Base-by-base conservation (phyloP, 1,140 invertebrate genomes). In the Drosophila ironensis region DNA sequence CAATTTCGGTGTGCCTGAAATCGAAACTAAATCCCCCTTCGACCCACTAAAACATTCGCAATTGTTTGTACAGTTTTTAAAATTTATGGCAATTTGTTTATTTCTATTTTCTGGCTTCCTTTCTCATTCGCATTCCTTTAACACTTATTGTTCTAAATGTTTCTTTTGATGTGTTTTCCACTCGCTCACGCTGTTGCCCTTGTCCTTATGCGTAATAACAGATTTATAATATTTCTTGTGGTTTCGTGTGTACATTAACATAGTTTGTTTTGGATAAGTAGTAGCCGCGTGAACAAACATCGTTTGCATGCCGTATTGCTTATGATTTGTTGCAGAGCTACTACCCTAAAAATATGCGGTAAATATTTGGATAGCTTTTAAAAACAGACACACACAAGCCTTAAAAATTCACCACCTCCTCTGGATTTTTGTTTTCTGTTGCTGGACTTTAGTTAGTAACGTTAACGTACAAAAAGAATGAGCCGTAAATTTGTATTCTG, bases 101-200 rank as follows among this genome's bases (percentile, higher is more conserved):
- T 69, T 69, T 30, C 53, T 69, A 67, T 70, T 70, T 33, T 12
- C 24, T 78, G 63, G 61, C 50, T 57, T 72, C 69, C 56, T 16
- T 27, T 50, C n/a, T n/a, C n/a, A n/a, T n/a, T 45, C 16, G 48
- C 44, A 51, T 40, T 75, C 45, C 41, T 50, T 71, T 64, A 84
- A 84, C 64, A 84, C 76, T 84, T 84, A 84, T 84, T 84, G 78
- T 84, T 82, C 78, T 72, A 72, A 57, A 57, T 57, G 51, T 78
- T 61, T 67, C 60, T 63, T 63, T 70, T 71, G 57, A 57, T 67
- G 57, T 72, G 56, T 69, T 38, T 45, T 17, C 37, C 11, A 22
- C 24, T 35, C 7, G 16, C 38, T 40, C 41, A 19, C 28, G 4
- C 25, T 33, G 37, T 38, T 56, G 35, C 48, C 27, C 45, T 25